Evolutionary conservation across 1,140 invertebrate species (phyloP).

Genomic region (Ruditapes philippinarum): DNA sequence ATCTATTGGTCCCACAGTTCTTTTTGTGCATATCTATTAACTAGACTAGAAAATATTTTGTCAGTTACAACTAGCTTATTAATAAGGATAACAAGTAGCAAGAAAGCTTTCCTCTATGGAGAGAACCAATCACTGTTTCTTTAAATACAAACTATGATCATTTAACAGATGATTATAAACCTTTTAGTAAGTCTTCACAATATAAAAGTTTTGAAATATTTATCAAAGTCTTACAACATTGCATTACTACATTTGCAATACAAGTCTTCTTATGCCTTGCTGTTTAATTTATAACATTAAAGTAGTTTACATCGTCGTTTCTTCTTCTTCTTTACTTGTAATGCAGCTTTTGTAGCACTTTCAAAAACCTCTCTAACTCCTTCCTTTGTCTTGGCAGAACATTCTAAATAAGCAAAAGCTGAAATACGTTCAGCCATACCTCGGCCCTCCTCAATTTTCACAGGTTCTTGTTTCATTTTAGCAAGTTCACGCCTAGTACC

Average conservation of each 20-base stretch:
- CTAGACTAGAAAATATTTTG: too few species aligned
- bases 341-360: conserved; percentile 98
- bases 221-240: conserved; percentile 24
- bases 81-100: too few species aligned
- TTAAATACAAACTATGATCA: too few species aligned
- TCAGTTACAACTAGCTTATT: too few species aligned
- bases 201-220: conserved; percentile 25
- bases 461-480: conserved; percentile 99
- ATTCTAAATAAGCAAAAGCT: conserved; percentile 99
- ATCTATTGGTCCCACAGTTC: too few species aligned
- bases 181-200: neutral
- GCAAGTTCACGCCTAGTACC: conserved; percentile 97
- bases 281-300: neutral
- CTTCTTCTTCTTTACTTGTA: conserved; percentile 91
- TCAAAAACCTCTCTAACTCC: conserved; percentile 99
- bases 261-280: neutral
- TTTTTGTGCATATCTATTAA: too few species aligned
- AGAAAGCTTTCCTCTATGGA: too few species aligned
- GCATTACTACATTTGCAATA: conserved; percentile 9
- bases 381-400: conserved; percentile 99
- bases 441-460: conserved; percentile 97
- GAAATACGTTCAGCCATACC: conserved; percentile 99
- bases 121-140: too few species aligned
- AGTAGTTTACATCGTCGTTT: conserved; percentile 30
- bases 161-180: neutral